phyloP scores from a whole-genome alignment of 1,140 invertebrate species.

The Pachypsylla venusta region DNA sequence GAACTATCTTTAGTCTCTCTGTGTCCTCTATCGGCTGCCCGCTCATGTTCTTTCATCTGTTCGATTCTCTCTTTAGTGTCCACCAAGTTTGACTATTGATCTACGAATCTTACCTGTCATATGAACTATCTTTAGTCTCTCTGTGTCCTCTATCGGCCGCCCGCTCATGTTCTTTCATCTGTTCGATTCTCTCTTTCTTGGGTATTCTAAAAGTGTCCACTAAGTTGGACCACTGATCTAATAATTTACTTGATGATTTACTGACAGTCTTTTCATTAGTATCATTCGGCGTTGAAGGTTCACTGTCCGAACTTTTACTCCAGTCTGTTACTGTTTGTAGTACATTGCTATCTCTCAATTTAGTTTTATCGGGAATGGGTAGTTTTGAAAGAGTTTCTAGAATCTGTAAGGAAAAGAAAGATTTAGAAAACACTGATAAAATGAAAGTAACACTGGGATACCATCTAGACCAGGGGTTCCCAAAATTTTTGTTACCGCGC shows the following conservation, averaged over 20 bases:
- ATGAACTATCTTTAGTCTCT: not conserved
- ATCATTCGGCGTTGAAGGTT: constrained; percentile 15
- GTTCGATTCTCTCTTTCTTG: constrained; percentile 80
- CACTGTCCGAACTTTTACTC: constrained; percentile 33
- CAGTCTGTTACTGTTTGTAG: constrained; percentile 66
- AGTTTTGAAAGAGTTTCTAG: constrained; percentile 64
- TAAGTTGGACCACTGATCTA: constrained; percentile 60
- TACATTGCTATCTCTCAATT: constrained; percentile 82
- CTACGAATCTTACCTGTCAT: not conserved
- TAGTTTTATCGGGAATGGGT: constrained; percentile 84
- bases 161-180: constrained; percentile 83
- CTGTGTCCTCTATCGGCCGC: constrained; percentile 45
- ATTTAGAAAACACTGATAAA: constrained; percentile 45
- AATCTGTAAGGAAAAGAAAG: constrained; percentile 46
- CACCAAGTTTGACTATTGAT: constrained; percentile 41
- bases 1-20: not conserved
- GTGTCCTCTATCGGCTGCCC: constrained; percentile 56
- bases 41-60: constrained; percentile 83
- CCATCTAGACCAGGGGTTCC: constrained; percentile 8
- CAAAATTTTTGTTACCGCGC: too few relatives aligned
- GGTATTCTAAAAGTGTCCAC: constrained; percentile 89
- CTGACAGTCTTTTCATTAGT: constrained; percentile 29
- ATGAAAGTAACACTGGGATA: constrained; percentile 11
- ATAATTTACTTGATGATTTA: constrained; percentile 45
- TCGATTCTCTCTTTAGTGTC: constrained; percentile 80